phyloP scores from a whole-genome alignment of 2,888 invertebrate genomes.

The Stenichneumon culpator region DNA sequence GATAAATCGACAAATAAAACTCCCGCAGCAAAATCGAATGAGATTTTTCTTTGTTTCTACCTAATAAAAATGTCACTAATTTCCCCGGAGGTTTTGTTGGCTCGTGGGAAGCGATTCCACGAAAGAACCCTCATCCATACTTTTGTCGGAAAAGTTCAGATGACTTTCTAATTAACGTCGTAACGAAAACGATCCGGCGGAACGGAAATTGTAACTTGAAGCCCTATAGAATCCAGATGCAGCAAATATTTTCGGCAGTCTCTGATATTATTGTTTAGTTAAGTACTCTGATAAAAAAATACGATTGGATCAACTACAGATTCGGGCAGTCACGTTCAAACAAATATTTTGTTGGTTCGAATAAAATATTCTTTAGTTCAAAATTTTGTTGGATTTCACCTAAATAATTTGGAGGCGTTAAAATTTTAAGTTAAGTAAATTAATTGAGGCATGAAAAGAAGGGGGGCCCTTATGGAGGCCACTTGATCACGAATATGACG shows the following conservation, averaged over 20 bases:
- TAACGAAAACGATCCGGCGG: background rate
- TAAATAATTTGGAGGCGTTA: too few relatives aligned
- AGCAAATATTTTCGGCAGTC: conserved; percentile 18
- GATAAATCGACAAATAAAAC: background rate
- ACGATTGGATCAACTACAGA: too few relatives aligned
- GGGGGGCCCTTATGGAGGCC: too few relatives aligned
- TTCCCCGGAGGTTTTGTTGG: conserved; percentile 69
- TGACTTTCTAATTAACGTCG: conserved; percentile 16
- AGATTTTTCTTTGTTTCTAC: conserved; percentile 25
- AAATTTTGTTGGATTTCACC: too few relatives aligned
- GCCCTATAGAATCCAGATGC: background rate
- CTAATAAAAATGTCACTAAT: conserved; percentile 70
- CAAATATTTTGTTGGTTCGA: too few relatives aligned
- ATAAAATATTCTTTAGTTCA: too few relatives aligned
- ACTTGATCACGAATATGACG: too few relatives aligned
- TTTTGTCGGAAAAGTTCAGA: background rate
- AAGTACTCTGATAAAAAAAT: too few relatives aligned
- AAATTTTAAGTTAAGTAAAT: too few relatives aligned
- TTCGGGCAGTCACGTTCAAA: too few relatives aligned
- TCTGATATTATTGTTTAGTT: too few relatives aligned
- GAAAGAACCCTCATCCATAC: background rate
- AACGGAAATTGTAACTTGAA: background rate
- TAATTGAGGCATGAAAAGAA: too few relatives aligned
- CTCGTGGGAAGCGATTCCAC: background rate
- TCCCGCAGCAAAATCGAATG: background rate